phyloP scores from a whole-genome alignment of 1,140 invertebrate genomes.

The Drosophila bifasciata region DNA sequence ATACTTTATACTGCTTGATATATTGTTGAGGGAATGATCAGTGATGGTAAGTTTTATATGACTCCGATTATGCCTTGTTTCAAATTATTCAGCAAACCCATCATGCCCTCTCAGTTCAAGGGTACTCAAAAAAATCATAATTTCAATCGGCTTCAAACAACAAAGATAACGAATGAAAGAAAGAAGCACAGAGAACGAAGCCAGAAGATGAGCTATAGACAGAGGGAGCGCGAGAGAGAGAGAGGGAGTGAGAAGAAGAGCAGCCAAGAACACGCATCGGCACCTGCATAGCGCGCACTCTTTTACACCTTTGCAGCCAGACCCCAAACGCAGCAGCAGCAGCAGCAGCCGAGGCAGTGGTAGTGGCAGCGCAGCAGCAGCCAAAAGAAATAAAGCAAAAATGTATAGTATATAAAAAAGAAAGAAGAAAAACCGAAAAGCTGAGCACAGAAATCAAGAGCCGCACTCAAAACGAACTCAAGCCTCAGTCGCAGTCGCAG shows the following conservation, averaged over 20 bases:
- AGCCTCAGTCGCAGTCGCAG: conserved; percentile 15
- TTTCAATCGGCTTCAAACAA: conserved; percentile 75
- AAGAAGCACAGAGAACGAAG: conserved; percentile 20
- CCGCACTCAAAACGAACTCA: conserved; percentile 57
- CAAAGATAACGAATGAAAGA: conserved; percentile 37
- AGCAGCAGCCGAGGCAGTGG: conserved; percentile 4
- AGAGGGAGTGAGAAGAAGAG: conserved; percentile 16
- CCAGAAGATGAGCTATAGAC: conserved; percentile 20
- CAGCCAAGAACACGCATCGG: conserved; percentile 44
- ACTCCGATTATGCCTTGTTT: too few relatives aligned
- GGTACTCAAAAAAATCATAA: conserved; percentile 66
- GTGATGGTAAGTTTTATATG: too few relatives aligned
- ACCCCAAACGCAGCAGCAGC: conserved; percentile 15
- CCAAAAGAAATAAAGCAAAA: conserved; percentile 39
- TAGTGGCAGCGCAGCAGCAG: conserved; percentile 30
- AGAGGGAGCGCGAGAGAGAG: conserved; percentile 14
- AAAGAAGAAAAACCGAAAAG: conserved; percentile 16
- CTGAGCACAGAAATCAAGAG: conserved; percentile 50
- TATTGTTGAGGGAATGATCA: too few relatives aligned
- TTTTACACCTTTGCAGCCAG: conserved; percentile 68
- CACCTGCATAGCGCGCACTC: conserved; percentile 76
- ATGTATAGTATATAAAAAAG: conserved; percentile 30
- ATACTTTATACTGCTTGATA: too few relatives aligned
- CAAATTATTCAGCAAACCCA: too few relatives aligned
- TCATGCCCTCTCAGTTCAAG: too few relatives aligned